phyloP scores from a whole-genome alignment of 2,797 vertebrate species.

The Enteromius afrohamiltoni region DNA sequence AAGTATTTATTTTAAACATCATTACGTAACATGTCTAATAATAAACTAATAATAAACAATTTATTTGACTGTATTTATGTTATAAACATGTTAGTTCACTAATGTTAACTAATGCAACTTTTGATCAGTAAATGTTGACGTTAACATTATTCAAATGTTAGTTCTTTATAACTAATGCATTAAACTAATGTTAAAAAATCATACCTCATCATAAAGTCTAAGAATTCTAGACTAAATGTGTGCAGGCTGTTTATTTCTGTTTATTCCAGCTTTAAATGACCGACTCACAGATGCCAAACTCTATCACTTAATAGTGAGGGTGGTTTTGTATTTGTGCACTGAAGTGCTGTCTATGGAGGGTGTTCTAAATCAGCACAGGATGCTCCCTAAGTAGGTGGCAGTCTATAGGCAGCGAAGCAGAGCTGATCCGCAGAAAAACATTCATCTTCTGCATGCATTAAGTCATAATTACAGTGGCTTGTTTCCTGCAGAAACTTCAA shows the following conservation, averaged over 20 bases:
- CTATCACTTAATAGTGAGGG: not conserved
- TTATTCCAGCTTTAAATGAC: not conserved
- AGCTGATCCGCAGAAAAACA: not conserved
- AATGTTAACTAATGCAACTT: not conserved
- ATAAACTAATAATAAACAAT: not conserved
- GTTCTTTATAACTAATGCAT: not conserved
- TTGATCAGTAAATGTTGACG: not conserved
- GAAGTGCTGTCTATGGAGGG: not conserved
- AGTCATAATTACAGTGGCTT: not conserved
- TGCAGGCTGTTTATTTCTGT: not conserved
- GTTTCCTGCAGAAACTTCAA: constrained; percentile 5
- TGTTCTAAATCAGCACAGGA: not conserved
- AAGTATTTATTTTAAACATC: not conserved
- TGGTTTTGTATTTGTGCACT: not conserved
- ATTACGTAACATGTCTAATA: not conserved
- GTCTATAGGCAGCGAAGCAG: not conserved
- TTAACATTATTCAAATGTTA: not conserved
- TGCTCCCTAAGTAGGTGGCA: not conserved
- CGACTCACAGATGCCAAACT: not conserved
- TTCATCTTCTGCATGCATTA: not conserved
- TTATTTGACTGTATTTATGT: not conserved
- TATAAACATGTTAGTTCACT: not conserved
- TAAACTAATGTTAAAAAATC: not conserved
- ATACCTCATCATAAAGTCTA: not conserved
- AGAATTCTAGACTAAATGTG: not conserved